Evolutionary conservation across 1,140 invertebrate genomes (phyloP).

Genomic region (Caenorhabditis tropicalis): DNA sequence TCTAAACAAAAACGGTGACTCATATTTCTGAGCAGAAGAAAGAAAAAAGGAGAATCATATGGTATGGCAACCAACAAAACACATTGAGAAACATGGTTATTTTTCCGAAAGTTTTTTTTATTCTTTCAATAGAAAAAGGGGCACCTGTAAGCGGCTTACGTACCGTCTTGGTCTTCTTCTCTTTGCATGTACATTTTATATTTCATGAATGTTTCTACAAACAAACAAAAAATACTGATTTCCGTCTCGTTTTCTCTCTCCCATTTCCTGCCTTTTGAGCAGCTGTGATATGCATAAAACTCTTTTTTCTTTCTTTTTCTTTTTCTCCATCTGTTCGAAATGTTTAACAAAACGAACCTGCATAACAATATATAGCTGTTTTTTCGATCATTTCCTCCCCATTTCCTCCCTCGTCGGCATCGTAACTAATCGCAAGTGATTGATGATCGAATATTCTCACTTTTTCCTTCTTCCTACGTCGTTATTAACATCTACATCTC

Average conservation of each 20-base stretch:
- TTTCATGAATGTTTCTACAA: conserved; percentile 13
- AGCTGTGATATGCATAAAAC: background rate
- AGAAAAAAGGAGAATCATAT: conserved; percentile 3
- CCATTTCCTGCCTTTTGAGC: background rate
- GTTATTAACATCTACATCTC: background rate
- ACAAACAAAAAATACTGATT: conserved; percentile 24
- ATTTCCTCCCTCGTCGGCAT: too few relatives aligned
- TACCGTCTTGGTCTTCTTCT: conserved; percentile 5
- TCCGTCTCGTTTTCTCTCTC: background rate
- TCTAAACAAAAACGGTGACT: background rate
- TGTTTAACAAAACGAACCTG: background rate
- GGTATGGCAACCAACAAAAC: background rate
- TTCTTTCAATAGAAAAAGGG: background rate
- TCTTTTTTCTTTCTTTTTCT: background rate
- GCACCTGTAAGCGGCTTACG: conserved; percentile 21
- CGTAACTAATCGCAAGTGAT: conserved; percentile 17
- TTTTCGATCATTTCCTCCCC: too few relatives aligned
- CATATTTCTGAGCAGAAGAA: background rate
- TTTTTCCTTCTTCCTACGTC: background rate
- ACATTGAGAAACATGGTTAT: background rate
- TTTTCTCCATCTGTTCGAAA: background rate
- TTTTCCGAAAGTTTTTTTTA: background rate
- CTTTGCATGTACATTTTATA: conserved; percentile 13
- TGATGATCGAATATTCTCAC: conserved; percentile 6
- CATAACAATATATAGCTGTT: background rate